phyloP scores from a whole-genome alignment of 2,113 vertebrate species.

The Strigops habroptila region DNA sequence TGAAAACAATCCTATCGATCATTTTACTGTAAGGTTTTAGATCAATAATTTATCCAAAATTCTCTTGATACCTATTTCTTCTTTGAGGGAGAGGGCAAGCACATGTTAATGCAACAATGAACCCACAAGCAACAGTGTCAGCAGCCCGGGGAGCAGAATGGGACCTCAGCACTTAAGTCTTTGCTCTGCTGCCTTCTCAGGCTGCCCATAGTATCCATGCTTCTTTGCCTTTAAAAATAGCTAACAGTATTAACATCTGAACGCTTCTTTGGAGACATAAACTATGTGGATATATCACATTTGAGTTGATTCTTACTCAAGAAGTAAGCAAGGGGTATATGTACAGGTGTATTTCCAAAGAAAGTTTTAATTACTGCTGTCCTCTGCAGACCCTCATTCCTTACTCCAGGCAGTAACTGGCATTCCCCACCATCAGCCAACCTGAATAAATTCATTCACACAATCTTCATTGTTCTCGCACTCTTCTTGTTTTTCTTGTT shows the following conservation, averaged over 20 bases:
- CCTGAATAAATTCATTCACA: not conserved
- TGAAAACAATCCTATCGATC: not conserved
- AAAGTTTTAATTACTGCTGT: not conserved
- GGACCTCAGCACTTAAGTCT: not conserved
- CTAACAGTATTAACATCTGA: not conserved
- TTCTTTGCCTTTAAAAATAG: not conserved
- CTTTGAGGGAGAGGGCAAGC: not conserved
- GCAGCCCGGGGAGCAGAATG: not conserved
- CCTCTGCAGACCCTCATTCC: not conserved
- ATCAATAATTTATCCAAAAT: not conserved
- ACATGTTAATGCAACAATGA: not conserved
- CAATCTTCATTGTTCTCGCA: not conserved
- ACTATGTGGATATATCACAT: accelerated
- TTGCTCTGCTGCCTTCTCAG: not conserved
- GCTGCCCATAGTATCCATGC: not conserved
- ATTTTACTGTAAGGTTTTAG: not conserved
- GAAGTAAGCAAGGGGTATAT: not conserved
- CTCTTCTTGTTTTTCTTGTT: constrained; percentile 1
- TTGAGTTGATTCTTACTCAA: not conserved
- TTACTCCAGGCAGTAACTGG: not conserved
- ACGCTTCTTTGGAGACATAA: not conserved
- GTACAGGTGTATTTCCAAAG: not conserved
- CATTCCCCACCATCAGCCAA: not conserved
- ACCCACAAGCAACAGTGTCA: not conserved
- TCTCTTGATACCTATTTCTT: not conserved